Conservation (phyloP, 2,113 vertebrate species). For the Crocuta crocuta region DNA sequence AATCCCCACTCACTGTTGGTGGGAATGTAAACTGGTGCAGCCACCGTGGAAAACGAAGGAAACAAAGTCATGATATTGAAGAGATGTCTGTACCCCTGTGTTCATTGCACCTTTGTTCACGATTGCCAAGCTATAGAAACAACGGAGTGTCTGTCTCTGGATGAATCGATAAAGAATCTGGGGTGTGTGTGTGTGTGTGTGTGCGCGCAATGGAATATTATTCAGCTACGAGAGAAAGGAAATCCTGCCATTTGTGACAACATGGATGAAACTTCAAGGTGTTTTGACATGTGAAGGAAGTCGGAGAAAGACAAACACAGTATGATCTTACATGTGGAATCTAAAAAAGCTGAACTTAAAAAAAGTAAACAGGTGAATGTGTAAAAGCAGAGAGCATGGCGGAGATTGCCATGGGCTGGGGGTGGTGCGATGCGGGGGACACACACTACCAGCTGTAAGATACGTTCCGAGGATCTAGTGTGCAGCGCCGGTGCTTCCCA, state of each 20-base stretch:
- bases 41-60: not conserved
- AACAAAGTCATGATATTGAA: not conserved
- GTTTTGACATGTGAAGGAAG: not conserved
- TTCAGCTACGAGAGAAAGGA: not conserved
- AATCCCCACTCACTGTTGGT: not conserved
- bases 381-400: not conserved
- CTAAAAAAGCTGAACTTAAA: not conserved
- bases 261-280: not conserved
- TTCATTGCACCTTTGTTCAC: not conserved
- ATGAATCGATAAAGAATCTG: not conserved
- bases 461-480: not conserved
- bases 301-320: not conserved
- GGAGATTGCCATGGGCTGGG: not conserved
- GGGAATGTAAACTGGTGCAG: not conserved
- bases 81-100: not conserved
- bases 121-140: not conserved
- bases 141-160: not conserved
- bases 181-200: too few relatives aligned
- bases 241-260: not conserved
- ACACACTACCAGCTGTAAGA: too few relatives aligned
- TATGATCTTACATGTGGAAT: not conserved
- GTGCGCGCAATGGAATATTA: not conserved
- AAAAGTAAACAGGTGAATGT: not conserved
- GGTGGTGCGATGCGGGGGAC: not conserved
- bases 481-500: not conserved